A percentile compares a stretch with the other conserved stretches of the same genome.
phyloP scores from a whole-genome alignment of 2,888 invertebrate genomes.

The Oscheius sp. region DNA sequence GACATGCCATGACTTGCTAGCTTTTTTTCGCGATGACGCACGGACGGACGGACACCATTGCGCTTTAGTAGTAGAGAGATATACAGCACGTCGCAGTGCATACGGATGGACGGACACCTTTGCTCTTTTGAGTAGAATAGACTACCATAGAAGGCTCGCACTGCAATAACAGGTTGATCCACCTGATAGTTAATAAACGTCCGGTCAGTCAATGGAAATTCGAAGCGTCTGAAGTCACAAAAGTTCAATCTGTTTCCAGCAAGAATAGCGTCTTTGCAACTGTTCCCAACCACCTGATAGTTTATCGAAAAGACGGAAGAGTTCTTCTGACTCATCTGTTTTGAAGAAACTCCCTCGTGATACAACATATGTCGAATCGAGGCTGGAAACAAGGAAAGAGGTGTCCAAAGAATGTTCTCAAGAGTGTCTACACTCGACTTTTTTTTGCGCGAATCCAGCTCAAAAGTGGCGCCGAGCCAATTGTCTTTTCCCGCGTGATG shows the following conservation, averaged over 20 bases:
- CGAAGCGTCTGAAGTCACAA: background rate
- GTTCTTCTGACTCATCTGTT: background rate
- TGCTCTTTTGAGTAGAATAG: background rate
- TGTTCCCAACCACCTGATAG: no score
- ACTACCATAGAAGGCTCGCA: background rate
- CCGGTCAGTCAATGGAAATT: background rate
- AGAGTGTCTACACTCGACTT: background rate
- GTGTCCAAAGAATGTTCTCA: background rate
- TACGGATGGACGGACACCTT: background rate
- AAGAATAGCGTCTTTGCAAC: no score
- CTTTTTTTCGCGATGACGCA: no score
- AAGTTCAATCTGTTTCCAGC: no score
- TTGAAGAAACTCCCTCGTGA: background rate
- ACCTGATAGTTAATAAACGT: no score
- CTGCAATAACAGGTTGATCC: background rate
- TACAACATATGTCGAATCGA: background rate
- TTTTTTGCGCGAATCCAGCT: background rate
- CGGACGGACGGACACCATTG: no score
- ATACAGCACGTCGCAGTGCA: no score
- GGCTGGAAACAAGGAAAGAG: background rate
- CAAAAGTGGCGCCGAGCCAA: slow-evolving; percentile 8
- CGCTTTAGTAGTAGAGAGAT: no score
- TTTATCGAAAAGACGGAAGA: no score
- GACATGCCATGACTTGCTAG: no score
- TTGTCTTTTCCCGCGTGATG: slow-evolving; percentile 18